Base-by-base conservation (phyloP, 1,140 invertebrate species). In the Diorhabda sublineata region DNA sequence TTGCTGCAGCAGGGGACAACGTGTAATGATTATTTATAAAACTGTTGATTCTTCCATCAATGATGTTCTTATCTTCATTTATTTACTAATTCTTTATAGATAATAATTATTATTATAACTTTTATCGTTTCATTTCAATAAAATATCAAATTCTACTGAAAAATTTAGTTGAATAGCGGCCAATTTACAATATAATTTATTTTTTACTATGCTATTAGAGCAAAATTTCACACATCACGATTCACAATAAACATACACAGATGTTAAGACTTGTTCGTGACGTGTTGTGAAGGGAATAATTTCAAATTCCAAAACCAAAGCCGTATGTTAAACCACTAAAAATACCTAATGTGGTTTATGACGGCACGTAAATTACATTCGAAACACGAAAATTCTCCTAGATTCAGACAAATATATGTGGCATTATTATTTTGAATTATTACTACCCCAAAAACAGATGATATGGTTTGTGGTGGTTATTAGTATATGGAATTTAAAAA, bases 291-390 rank as follows among this genome's bases (percentile, higher is more conserved):
- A 52, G 47, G 47, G n/a, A 52, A 52, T 52, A 52, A 52, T 52
- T 52, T 52, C n/a, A 52, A 52, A 52, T 52, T 52, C n/a, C 47
- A n/a, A 52, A 52, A 52, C n/a, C 47, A 52, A n/a, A 52, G 47
- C 47, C 47, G 47, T 52, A 52, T 6, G n/a, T 52, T 52, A 6
- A 4, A 52, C 47, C 47, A n/a, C 6, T n/a, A 52, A 52, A 52
- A 52, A 52, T 52, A n/a, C 47, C 47, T 52, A 52, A 52, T 52
- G 47, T 52, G 47, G 47, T 52, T 52, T 52, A 52, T n/a, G 47
- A 52, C n/a, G 47, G 47, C 47, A 52, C n/a, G 47, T 52, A 52
- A 52, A 52, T 52, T 52, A 52, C 47, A 52, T 52, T 52, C 47
- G 6, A n/a, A 6, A 52, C 47, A 52, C 47, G 47, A 52, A 52